Conservation (phyloP, 2,113 vertebrate species). For the Recurvirostra avosetta region DNA sequence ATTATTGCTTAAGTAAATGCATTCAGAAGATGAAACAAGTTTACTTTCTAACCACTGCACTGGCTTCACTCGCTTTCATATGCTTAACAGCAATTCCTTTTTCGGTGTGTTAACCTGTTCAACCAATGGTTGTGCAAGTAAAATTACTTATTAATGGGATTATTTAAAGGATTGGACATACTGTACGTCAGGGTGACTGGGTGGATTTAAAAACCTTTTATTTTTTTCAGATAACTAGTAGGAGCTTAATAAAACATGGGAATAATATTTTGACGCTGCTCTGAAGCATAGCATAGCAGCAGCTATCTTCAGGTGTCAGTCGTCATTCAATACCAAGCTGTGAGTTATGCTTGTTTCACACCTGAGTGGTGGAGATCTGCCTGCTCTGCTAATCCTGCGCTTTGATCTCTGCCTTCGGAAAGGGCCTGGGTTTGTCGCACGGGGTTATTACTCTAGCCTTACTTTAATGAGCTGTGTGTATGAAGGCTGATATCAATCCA, state of each 20-base stretch:
- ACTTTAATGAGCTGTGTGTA: neutral
- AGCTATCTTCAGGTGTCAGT: neutral
- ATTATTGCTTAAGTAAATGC: neutral
- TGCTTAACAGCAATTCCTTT: neutral
- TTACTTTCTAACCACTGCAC: neutral
- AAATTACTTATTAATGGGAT: neutral
- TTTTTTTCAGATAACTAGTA: neutral
- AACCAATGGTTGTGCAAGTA: neutral
- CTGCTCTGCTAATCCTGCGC: neutral
- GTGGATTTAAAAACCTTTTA: neutral
- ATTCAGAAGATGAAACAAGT: neutral
- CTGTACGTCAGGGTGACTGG: neutral
- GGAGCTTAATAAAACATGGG: neutral
- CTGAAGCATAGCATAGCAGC: neutral
- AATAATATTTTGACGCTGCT: neutral
- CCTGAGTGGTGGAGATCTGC: neutral
- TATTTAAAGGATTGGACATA: neutral
- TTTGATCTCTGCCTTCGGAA: conserved; percentile 32
- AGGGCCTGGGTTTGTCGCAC: neutral
- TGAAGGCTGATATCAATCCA: conserved; percentile 18
- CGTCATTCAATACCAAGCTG: neutral
- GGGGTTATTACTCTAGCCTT: neutral
- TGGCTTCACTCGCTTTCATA: neutral
- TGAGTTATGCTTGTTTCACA: neutral
- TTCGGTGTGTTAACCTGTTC: neutral